These are phyloP conservation scores for Pseudococcus longispinus DNA, from an alignment of 2,888 invertebrate species.

Conservation along the genomic window DNA sequence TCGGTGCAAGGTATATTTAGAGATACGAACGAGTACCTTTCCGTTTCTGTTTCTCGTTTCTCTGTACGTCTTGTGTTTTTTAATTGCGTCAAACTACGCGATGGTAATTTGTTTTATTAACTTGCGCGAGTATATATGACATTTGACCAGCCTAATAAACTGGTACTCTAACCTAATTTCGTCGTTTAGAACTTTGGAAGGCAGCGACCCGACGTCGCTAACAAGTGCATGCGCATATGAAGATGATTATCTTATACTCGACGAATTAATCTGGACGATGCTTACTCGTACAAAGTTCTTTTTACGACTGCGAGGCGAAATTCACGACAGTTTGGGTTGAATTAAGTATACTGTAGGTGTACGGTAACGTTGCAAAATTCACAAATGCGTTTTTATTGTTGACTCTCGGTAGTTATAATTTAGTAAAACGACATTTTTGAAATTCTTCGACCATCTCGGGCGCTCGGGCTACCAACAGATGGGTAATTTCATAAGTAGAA, in stretches of 20 bases:
- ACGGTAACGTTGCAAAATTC: not conserved
- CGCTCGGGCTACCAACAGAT: not conserved
- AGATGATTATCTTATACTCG: not conserved
- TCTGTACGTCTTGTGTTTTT: not conserved
- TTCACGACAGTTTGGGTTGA: not conserved
- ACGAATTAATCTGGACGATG: not conserved
- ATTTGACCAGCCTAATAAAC: not conserved
- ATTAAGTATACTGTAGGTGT: not conserved
- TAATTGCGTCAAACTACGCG: not conserved
- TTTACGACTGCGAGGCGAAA: not conserved
- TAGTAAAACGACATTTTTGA: not conserved
- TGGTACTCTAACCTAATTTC: slow-evolving; percentile 8
- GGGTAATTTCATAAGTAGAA: slow-evolving; percentile 24
- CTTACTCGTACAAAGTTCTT: not conserved
- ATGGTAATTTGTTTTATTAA: slow-evolving; percentile 7
- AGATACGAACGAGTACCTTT: not conserved
- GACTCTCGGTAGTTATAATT: not conserved
- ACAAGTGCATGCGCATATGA: not conserved
- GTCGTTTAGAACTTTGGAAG: not conserved
- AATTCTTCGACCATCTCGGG: not conserved
- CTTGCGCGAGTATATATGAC: slow-evolving; percentile 6
- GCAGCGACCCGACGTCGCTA: not conserved
- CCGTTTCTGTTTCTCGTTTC: not conserved
- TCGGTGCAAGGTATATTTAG: too few relatives aligned
- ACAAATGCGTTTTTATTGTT: not conserved